Percentiles rank a stretch among this genome's conserved stretches.
Evolutionary conservation across 1,140 invertebrate genomes (phyloP).

Genomic region (Belonocnema kinseyi): DNA sequence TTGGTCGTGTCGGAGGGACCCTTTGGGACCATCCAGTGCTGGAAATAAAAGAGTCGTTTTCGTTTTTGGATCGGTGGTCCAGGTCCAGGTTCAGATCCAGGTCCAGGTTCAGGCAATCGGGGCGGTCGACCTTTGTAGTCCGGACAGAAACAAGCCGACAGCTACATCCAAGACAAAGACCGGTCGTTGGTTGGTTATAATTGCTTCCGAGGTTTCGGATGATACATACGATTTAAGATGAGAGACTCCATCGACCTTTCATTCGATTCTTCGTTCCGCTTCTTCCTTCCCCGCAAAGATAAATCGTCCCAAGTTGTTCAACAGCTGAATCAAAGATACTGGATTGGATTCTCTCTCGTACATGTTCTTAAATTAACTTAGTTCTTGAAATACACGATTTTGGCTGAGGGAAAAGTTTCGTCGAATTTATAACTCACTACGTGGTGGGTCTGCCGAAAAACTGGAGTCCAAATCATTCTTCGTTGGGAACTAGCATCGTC

Average conservation of each 20-base stretch:
- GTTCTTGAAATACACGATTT: too few relatives aligned
- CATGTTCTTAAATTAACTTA: too few relatives aligned
- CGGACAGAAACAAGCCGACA: conserved; percentile 73
- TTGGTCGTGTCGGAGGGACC: neutral
- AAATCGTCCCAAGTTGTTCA: too few relatives aligned
- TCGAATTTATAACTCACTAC: too few relatives aligned
- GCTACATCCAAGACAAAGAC: conserved; percentile 65
- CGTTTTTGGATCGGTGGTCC: conserved; percentile 14
- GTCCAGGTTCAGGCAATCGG: conserved; percentile 33
- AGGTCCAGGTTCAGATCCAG: neutral
- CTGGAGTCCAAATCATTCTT: too few relatives aligned
- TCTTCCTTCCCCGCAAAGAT: too few relatives aligned
- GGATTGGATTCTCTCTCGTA: too few relatives aligned
- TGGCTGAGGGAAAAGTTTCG: too few relatives aligned
- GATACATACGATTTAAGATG: conserved; percentile 43
- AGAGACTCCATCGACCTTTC: conserved; percentile 36
- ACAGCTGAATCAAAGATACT: too few relatives aligned
- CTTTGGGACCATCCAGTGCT: neutral
- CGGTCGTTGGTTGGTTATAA: conserved; percentile 64
- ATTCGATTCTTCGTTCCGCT: conserved; percentile 33
- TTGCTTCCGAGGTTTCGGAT: conserved; percentile 67
- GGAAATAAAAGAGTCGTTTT: conserved; percentile 30
- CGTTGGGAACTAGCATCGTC: too few relatives aligned
- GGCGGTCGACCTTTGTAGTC: conserved; percentile 68
- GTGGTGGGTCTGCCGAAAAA: too few relatives aligned